Conservation (phyloP, 2,888 invertebrate genomes). For the Macaria liturata region DNA sequence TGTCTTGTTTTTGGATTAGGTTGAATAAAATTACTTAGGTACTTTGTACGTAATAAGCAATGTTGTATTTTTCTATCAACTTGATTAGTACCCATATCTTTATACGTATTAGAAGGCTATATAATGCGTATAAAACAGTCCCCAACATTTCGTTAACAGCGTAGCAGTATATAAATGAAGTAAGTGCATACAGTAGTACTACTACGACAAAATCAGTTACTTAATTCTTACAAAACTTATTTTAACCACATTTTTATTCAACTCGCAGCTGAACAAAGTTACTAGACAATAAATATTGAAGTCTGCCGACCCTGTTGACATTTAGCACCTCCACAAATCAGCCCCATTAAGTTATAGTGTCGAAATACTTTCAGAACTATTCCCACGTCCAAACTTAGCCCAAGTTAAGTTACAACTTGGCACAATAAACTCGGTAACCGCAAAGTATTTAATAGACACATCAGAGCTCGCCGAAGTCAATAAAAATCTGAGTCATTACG, state of each 20-base stretch:
- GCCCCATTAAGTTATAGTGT: conserved; percentile 38
- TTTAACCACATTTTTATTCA: conserved; percentile 14
- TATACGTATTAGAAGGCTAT: no score
- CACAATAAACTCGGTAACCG: conserved; percentile 44
- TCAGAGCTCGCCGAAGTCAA: conserved; percentile 52
- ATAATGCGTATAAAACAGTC: no score
- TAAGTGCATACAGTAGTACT: no score
- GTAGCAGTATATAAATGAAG: no score
- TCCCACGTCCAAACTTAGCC: conserved; percentile 36
- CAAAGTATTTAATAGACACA: conserved; percentile 67
- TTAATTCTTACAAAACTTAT: background rate
- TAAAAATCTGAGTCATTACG: conserved; percentile 54
- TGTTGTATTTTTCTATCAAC: no score
- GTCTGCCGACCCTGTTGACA: conserved; percentile 21
- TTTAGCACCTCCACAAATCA: conserved; percentile 35
- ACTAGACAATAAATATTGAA: conserved; percentile 15
- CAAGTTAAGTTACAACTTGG: conserved; percentile 42
- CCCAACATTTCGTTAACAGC: no score
- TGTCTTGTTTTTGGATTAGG: no score
- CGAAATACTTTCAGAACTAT: conserved; percentile 46
- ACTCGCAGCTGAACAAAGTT: conserved; percentile 15
- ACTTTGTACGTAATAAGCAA: no score
- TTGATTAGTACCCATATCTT: no score
- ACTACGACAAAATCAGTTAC: no score
- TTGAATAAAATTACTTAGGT: no score